phyloP scores from a whole-genome alignment of 1,140 invertebrate species.

The Bombus impatiens region DNA sequence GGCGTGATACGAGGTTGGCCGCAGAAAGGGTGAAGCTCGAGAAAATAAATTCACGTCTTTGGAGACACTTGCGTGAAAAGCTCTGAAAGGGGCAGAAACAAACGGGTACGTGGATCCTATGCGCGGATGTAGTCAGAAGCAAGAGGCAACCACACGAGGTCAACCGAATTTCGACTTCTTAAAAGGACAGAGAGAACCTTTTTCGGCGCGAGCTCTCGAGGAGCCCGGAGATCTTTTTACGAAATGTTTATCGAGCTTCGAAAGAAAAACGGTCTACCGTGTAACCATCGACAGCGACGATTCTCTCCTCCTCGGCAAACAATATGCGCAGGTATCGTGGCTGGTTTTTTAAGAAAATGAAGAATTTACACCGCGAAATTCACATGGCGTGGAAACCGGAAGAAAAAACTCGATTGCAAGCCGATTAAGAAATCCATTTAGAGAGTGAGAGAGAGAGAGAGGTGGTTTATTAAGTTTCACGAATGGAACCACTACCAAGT shows the following conservation, averaged over 20 bases:
- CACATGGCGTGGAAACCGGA: neutral
- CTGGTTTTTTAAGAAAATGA: neutral
- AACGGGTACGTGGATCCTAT: neutral
- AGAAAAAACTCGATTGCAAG: neutral
- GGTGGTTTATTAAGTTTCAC: conserved; percentile 19
- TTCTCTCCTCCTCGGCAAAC: neutral
- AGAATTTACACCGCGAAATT: neutral
- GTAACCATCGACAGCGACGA: neutral
- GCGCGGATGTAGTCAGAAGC: neutral
- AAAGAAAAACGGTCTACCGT: neutral
- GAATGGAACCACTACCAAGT: neutral
- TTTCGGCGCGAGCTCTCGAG: neutral
- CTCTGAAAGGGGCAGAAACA: conserved; percentile 11
- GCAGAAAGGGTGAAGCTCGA: neutral
- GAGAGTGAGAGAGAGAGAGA: neutral
- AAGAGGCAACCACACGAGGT: neutral
- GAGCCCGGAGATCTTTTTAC: neutral
- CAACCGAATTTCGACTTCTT: conserved; percentile 32
- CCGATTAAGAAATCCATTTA: neutral
- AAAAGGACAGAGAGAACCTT: conserved; percentile 2
- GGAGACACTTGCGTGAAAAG: conserved; percentile 3
- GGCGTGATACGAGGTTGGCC: neutral
- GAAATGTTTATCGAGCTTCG: neutral
- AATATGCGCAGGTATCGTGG: neutral
- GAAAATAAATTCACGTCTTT: conserved; percentile 30